Evolutionary conservation across 2,797 vertebrate genomes (phyloP).

Genomic region (Chelon auratus): DNA sequence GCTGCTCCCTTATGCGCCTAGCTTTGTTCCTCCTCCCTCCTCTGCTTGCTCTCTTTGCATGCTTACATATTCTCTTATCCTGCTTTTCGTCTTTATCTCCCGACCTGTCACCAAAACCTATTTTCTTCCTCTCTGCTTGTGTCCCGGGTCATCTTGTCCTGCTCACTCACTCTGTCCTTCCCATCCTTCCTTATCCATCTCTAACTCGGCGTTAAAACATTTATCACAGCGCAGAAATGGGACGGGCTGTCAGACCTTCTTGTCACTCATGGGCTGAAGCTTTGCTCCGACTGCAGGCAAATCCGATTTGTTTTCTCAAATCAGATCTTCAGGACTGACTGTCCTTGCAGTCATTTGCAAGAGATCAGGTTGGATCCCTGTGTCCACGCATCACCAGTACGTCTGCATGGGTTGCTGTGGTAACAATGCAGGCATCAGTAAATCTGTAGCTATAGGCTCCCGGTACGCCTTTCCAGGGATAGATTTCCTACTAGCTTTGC

Average conservation of each 20-base stretch:
- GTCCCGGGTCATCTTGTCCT: slow-evolving; percentile 3
- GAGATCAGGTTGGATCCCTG: too few relatives aligned
- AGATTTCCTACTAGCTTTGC: too few relatives aligned
- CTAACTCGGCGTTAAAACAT: slow-evolving; percentile 1
- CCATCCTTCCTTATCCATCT: not conserved
- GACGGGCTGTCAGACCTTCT: slow-evolving; percentile 9
- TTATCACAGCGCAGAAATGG: slow-evolving; percentile 5
- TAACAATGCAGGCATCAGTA: too few relatives aligned
- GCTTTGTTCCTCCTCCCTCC: slow-evolving; percentile 41
- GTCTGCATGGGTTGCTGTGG: too few relatives aligned
- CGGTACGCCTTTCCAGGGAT: too few relatives aligned
- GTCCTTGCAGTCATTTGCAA: too few relatives aligned
- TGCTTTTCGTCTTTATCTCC: slow-evolving; percentile 18
- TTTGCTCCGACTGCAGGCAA: too few relatives aligned
- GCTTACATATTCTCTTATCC: slow-evolving; percentile 19
- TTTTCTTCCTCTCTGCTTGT: not conserved
- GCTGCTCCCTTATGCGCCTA: slow-evolving; percentile 39
- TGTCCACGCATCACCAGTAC: too few relatives aligned
- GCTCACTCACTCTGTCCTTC: slow-evolving; percentile 1
- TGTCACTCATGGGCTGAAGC: slow-evolving; percentile 11
- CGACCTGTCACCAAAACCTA: slow-evolving; percentile 6
- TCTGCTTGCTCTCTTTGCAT: not conserved
- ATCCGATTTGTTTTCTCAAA: too few relatives aligned
- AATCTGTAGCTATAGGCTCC: too few relatives aligned
- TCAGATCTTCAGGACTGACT: too few relatives aligned